Base-by-base conservation (phyloP, 2,113 vertebrate genomes). In the Menidia beryllina region DNA sequence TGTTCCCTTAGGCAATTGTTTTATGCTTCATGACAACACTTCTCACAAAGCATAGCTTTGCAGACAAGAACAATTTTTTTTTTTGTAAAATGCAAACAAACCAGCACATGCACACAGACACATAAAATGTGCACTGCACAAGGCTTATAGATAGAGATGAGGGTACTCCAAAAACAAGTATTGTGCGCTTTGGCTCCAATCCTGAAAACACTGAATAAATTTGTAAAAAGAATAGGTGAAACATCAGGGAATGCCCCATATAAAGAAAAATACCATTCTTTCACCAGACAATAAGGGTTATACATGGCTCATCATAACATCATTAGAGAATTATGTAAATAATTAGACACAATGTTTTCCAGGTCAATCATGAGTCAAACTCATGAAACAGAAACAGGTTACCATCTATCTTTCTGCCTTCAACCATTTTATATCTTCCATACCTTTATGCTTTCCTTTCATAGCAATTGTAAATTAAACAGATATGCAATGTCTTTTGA, bases 201-300 rank as follows among this genome's bases (percentile, higher is more conserved):
- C 47, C 48, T 75, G 57, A 79, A 88, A 83, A 79, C 27, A 49
- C 52, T 47, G 59, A 75, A 62, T 75, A 47, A 58, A 76, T 69
- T 66, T 69, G 45, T 67, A 38, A 55, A 70, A 49, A 50, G 48
- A 79, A 57, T 30, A 66, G 9, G 52, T 69, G 23, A 63, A 65
- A 66, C 47, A 25, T 30, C n/a, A 34, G 47, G 26, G 78, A 75
- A 38, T 24, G 52, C 55, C 36, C 23, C 19, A 50, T 3, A 57
- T 38, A n/a, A 36, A 50, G 30, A 72, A 69, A 77, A 83, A 72
- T 39, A 81, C 8, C 27, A 62, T 63, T 72, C 27, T 71, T 75
- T 64, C 26, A 0, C 51, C n/a, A 15, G 73, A 76, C 67, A 76
- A 79, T 77, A 60, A 86, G 70, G 63, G 68, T 62, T 59, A 59